These are phyloP conservation scores for Nomia melanderi DNA, from an alignment of 1,140 invertebrate genomes.

Conservation along the genomic window DNA sequence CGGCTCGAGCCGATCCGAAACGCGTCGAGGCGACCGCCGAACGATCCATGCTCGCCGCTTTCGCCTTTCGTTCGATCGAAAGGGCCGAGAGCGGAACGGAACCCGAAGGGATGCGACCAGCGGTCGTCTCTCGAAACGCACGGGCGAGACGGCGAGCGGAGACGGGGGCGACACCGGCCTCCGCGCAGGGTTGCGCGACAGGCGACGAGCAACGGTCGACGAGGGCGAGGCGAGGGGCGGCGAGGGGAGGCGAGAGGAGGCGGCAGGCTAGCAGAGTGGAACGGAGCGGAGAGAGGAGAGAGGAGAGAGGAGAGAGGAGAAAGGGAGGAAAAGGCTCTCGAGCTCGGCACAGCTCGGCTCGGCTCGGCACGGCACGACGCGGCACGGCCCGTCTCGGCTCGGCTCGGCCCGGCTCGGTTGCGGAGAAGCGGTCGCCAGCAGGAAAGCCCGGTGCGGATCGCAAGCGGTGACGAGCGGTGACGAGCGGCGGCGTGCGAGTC, in stretches of 20 bases:
- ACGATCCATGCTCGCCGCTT: no score
- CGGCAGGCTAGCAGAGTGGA: not conserved
- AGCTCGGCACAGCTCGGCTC: not conserved
- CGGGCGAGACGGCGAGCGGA: no score
- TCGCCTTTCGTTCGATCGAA: no score
- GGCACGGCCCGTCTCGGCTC: no score
- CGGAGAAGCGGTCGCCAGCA: not conserved
- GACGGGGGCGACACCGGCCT: no score
- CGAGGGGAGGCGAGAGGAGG: not conserved
- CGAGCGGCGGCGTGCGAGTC: conserved; percentile 62
- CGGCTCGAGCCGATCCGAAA: conserved; percentile 41
- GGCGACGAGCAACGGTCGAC: not conserved
- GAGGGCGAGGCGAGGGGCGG: not conserved
- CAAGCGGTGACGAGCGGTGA: conserved; percentile 44
- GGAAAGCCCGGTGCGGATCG: conserved; percentile 5
- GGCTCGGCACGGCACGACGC: no score
- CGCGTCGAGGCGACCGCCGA: conserved; percentile 13
- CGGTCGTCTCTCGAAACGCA: no score
- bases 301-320: not conserved
- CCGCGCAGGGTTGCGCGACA: no score
- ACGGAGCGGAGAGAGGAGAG: no score
- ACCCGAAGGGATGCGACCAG: not conserved
- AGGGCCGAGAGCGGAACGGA: no score
- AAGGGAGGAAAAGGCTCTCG: no score
- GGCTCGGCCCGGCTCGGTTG: not conserved